Conservation (phyloP, 2,113 vertebrate genomes). For the Kryptolebias marmoratus region DNA sequence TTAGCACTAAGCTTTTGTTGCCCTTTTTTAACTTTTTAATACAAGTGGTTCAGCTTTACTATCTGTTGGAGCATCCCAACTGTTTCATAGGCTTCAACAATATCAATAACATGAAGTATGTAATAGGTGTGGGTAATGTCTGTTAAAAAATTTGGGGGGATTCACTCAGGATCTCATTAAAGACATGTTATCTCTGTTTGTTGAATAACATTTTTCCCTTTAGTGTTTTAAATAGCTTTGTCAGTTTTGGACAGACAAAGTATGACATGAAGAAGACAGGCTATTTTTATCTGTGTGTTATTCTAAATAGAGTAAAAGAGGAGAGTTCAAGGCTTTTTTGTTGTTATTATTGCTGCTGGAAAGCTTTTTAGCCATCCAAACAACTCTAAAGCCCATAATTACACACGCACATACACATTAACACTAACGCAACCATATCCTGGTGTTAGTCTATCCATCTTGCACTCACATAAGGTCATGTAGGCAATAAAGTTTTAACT, state of each 20-base stretch:
- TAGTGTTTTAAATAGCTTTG: background rate
- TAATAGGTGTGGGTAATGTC: background rate
- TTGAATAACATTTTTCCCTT: background rate
- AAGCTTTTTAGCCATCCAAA: slow-evolving; percentile 15
- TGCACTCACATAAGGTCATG: slow-evolving; percentile 4
- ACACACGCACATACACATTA: slow-evolving; percentile 1
- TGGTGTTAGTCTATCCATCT: background rate
- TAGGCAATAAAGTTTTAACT: slow-evolving; percentile 16
- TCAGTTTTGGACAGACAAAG: slow-evolving; percentile 22
- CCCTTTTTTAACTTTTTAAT: no score
- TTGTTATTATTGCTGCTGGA: slow-evolving; percentile 57
- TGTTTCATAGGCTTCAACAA: no score
- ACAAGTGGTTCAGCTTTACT: no score
- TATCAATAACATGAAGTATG: no score
- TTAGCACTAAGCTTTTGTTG: no score
- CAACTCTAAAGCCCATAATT: slow-evolving; percentile 2
- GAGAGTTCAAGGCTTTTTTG: slow-evolving; percentile 14
- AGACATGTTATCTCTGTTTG: background rate
- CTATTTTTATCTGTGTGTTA: slow-evolving; percentile 38
- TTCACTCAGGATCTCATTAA: background rate
- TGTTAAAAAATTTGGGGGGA: background rate
- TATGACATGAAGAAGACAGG: slow-evolving; percentile 2
- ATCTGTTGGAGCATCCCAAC: no score
- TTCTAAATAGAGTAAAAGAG: slow-evolving; percentile 12
- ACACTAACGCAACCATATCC: background rate